Evolutionary conservation across 1,140 invertebrate species (phyloP), one percentile per base, ranked within the genome.

Genomic region (Zaprionus taronus): DNA sequence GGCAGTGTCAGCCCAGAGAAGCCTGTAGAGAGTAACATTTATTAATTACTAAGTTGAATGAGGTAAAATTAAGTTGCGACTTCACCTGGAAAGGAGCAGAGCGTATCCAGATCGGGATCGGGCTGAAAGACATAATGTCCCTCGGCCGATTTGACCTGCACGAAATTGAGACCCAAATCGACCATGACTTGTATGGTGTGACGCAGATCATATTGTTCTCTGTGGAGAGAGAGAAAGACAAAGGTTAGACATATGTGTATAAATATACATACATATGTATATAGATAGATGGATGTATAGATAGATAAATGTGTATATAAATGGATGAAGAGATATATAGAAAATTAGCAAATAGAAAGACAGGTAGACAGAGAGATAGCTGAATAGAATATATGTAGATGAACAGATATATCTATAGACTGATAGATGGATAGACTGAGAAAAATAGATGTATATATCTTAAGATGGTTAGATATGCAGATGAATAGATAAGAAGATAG

Each of bases 121-220:
- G 99, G 92, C 51, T 95, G 93, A 91, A 96, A 98, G 5, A 94
- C 94, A 93, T 98, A 98, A 47, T 94, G 95, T 55, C 97, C 97
- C 77, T 98, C 97, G 0, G 93, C 77, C 5, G 94, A 94, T 55
- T 96, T 95, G 65, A 97, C 96, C 93, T 99, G 98, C 1, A 95
- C 94, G 93, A 98, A 98, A 22, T 95, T 96, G 60, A 99, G 93
- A 72, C 97, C 98, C 91, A 98, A 97, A 89, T 97, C 96, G 38
- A 98, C 95, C 97, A 99, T 97, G 1, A 97, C 94, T 65, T 95
- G 94, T 1, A 99, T 95, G n/a, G 98, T 95, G 24, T 95, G 93
- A 1, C 93, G 85, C 14, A 99, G 91, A 51, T 96, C 95, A 20
- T 94, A 93, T 77, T 96, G 97, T 93, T 99, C 98, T 93, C 49